These are phyloP conservation scores for Eristalis tenax DNA, from an alignment of 2,888 invertebrate species.

Conservation along the genomic window DNA sequence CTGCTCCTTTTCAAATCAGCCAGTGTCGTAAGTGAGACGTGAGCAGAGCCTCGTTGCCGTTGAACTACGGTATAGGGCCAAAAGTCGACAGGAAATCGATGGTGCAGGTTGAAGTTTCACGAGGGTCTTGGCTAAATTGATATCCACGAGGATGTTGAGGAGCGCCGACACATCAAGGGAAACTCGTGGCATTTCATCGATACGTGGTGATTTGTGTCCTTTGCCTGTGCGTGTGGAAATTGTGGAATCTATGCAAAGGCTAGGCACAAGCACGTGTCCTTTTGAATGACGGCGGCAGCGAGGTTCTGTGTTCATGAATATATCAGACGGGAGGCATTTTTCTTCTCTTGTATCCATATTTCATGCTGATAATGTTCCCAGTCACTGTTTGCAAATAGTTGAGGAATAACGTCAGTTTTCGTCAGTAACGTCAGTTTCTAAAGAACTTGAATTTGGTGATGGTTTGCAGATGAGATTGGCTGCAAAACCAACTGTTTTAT, in stretches of 20 bases:
- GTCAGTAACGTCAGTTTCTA: no score
- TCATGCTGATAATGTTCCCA: no score
- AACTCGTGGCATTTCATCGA: not conserved
- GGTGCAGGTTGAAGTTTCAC: conserved; percentile 14
- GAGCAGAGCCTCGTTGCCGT: not conserved
- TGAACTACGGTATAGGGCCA: conserved; percentile 38
- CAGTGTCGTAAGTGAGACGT: not conserved
- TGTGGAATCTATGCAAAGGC: not conserved
- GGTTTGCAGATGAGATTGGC: no score
- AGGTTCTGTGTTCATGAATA: no score
- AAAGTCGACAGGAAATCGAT: conserved; percentile 59
- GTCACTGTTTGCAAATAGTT: no score
- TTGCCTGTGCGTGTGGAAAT: not conserved
- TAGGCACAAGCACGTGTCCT: not conserved
- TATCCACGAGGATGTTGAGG: not conserved
- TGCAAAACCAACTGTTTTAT: no score
- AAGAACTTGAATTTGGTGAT: no score
- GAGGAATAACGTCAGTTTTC: no score
- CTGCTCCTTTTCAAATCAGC: not conserved
- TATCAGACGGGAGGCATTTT: no score
- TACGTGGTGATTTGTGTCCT: not conserved
- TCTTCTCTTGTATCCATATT: no score
- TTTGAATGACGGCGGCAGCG: no score
- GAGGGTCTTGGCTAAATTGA: not conserved
- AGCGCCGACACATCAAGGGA: not conserved